A percentile compares a stretch with the other conserved stretches of the same genome.
phyloP scores from a whole-genome alignment of 2,113 vertebrate genomes.

The Reinhardtius hippoglossoides region DNA sequence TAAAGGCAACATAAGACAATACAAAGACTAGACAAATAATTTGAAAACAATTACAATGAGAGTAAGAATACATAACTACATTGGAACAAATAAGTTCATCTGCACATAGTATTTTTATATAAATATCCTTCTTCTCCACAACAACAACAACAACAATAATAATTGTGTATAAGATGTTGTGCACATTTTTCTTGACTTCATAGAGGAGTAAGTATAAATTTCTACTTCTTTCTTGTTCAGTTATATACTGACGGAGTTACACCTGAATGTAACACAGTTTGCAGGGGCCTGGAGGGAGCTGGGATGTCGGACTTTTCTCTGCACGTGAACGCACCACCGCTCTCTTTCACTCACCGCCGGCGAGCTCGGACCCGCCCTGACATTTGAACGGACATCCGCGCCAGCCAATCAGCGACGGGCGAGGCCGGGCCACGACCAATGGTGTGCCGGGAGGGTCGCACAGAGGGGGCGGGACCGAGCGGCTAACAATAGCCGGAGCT shows the following conservation, averaged over 20 bases:
- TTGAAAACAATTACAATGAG: too few relatives aligned
- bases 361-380: slow-evolving; percentile 34
- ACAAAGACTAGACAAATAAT: too few relatives aligned
- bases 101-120: too few relatives aligned
- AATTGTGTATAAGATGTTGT: too few relatives aligned
- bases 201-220: neutral
- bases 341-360: neutral
- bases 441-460: neutral
- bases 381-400: slow-evolving; percentile 22
- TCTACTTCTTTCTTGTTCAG: neutral
- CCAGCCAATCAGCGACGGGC: slow-evolving; percentile 54
- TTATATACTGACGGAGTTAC: neutral
- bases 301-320: neutral
- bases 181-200: too few relatives aligned
- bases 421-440: slow-evolving; percentile 46
- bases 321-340: slow-evolving; percentile 26
- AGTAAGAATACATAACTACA: too few relatives aligned
- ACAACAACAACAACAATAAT: too few relatives aligned
- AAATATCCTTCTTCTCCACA: too few relatives aligned
- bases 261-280: slow-evolving; percentile 22
- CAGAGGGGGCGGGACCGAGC: slow-evolving; percentile 63
- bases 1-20: too few relatives aligned
- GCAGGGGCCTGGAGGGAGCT: fast-evolving
- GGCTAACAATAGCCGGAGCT: slow-evolving; percentile 79
- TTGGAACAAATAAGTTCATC: too few relatives aligned